Base-by-base conservation (phyloP, 2,113 vertebrate species). In the Hystrix brachyura region DNA sequence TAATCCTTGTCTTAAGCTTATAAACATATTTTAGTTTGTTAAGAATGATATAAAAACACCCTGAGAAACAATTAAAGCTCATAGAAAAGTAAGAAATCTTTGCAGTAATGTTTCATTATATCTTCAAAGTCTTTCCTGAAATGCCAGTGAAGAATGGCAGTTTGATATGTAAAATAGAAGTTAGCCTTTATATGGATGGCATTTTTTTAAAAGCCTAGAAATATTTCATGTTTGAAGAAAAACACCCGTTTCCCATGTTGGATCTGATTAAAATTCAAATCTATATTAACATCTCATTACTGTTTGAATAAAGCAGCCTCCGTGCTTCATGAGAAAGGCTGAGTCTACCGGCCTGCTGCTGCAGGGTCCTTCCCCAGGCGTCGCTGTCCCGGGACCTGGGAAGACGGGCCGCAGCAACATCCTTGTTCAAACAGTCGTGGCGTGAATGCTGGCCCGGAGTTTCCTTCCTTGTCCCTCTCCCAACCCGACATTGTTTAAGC, bases 401-500 rank as follows among this genome's bases (percentile, higher is more conserved):
- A 94, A 95, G 92, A 95, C 3, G 91, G 71, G 57, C 59, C 76
- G 19, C 62, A 94, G 81, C 38, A 29, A 94, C 29, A 62, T 88
- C 94, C 97, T 91, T 83, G 78, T 94, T 72, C 38, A 92, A 92
- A 96, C 93, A 90, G 94, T 85, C 67, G 51, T 43, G 79, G 53
- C 0, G 0, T 59, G 85, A 90, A 65, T 19, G 90, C 79, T 67
- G 71, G 96, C 79, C 82, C 82, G 18, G 7, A 51, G 29, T 95
- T 92, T 97, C 94, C 95, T 97, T 96, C 97, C 97, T 95, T 90
- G 95, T 65, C 46, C 79, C 93, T 97, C 76, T 94, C 94, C 93
- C 85, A 93, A 76, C 92, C 92, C 97, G 82, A 59, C 95, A 97
- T 98, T 97, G 98, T 97, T 97, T 96, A n/a, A 95, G 79, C 79